Evolutionary conservation across 2,888 invertebrate genomes (phyloP), one percentile per base, ranked within the genome.

Genomic region (Cerceris ruficornis): DNA sequence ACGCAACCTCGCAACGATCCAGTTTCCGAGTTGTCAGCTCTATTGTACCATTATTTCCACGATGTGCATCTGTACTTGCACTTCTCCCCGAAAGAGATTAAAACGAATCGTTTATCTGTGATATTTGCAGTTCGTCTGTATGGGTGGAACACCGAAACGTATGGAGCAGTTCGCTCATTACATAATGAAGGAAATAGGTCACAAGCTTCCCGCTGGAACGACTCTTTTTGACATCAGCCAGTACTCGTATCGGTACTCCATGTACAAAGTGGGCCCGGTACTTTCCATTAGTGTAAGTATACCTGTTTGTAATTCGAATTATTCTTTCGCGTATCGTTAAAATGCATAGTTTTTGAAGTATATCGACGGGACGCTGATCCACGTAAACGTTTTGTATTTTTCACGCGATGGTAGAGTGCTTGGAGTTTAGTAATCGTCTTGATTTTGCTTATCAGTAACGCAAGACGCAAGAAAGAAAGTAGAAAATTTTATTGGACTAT

Each of bases 221-320:
- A 96, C 96, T 73, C 94, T 98, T 61, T 95, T 95, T 90, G 97
- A 98, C 92, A 98, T 98, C 91, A 97, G 97, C 90, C 96, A 96
- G 91, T 97, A 96, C 92, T 98, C 98, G 8, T 97, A 98, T 92
- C 95, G 98, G 85, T 98, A 98, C 93, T 97, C 97, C 79, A 97
- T 98, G 97, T 98, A 96, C 93, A 98, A 98, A 96, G 97, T 98
- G 74, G 97, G 97, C 13, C 97, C 97, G 0, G 96, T 98, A 7
- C 94, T 98, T 5, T 96, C 96, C 76, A 95, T 97, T 86, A 97
- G 97, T 91, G 97, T 97, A 93, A 96, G 96, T 95, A 91, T 57
- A 49, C 46, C 9, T 28, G 28, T 28, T 28, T 28, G 28, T 2
- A 1, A 28, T 28, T 28, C 28, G 28, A 28, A 28, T 28, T 28